phyloP scores from a whole-genome alignment of 1,140 invertebrate species.

The Laodelphax striatellus region DNA sequence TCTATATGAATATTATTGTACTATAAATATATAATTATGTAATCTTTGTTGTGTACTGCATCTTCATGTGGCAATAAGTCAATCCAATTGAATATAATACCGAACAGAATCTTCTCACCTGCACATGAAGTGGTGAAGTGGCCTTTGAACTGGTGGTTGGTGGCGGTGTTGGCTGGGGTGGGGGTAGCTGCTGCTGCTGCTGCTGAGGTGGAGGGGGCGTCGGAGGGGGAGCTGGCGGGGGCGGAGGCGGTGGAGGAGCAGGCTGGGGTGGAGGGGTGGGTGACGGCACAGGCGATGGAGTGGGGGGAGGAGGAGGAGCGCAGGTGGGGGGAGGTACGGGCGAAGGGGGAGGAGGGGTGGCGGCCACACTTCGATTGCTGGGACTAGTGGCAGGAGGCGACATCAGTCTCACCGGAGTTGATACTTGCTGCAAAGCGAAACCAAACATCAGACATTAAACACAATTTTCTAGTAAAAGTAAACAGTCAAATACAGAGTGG shows the following conservation, averaged over 20 bases:
- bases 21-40: too few species aligned
- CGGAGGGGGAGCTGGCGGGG: background rate
- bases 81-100: too few species aligned
- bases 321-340: background rate
- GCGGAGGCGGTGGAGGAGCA: background rate
- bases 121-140: constrained; percentile 23
- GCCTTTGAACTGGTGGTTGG: constrained; percentile 19
- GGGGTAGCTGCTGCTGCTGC: background rate
- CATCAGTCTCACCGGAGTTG: constrained; percentile 21
- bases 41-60: too few species aligned
- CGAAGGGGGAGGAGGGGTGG: background rate
- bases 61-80: too few species aligned
- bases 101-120: constrained; percentile 9
- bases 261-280: background rate
- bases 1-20: too few species aligned
- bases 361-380: background rate
- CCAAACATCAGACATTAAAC: background rate
- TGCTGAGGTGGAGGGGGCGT: background rate
- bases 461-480: too few species aligned
- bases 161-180: background rate
- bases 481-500: too few species aligned
- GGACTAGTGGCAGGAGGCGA: constrained; percentile 15
- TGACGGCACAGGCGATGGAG: background rate
- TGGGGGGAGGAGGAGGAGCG: background rate
- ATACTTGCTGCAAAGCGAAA: constrained; percentile 17